Conservation (phyloP, 2,888 invertebrate species). For the Apamea epomidion region DNA sequence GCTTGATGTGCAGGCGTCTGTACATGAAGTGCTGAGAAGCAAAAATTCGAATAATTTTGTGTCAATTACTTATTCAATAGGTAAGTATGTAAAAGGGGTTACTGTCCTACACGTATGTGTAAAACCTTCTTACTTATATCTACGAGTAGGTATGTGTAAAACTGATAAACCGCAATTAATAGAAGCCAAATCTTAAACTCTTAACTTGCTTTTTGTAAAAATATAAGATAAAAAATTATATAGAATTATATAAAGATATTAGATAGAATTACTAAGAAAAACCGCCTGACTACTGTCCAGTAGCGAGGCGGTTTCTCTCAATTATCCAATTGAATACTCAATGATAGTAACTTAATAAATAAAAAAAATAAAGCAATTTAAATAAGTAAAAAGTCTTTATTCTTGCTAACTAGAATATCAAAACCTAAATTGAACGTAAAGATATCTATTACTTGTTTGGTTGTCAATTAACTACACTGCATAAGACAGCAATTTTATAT, state of each 20-base stretch:
- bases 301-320: too few relatives aligned
- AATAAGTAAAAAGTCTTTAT: neutral
- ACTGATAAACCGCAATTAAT: too few relatives aligned
- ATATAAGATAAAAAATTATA: neutral
- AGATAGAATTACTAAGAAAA: neutral
- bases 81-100: neutral
- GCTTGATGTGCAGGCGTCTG: too few relatives aligned
- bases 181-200: neutral
- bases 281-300: neutral
- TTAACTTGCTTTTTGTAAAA: neutral
- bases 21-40: too few relatives aligned
- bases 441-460: neutral
- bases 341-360: neutral
- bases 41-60: neutral
- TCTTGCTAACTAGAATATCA: neutral
- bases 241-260: too few relatives aligned
- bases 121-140: too few relatives aligned
- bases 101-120: neutral
- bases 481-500: neutral
- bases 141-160: too few relatives aligned
- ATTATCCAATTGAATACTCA: too few relatives aligned
- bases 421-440: neutral
- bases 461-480: constrained; percentile 3
- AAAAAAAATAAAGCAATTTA: neutral
- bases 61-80: neutral